Percentiles rank a stretch among this genome's conserved stretches.
phyloP scores from a whole-genome alignment of 2,888 invertebrate genomes.

The Muschampia plurimacula region DNA sequence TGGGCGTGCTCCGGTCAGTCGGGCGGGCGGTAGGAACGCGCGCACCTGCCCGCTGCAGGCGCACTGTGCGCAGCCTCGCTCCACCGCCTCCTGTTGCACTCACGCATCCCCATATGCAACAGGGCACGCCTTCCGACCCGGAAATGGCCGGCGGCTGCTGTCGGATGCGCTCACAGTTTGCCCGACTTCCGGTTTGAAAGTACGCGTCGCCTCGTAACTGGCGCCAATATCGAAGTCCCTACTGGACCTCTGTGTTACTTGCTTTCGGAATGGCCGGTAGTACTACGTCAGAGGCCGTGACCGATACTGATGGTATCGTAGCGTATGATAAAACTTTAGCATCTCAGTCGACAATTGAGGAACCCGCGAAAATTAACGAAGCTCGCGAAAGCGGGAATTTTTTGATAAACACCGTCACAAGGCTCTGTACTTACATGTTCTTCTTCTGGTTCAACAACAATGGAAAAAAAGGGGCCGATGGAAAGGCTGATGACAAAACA shows the following conservation, averaged over 20 bases:
- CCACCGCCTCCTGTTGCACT: slow-evolving; percentile 59
- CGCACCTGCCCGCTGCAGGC: slow-evolving; percentile 57
- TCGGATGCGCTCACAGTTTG: slow-evolving; percentile 57
- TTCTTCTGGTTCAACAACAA: slow-evolving; percentile 26
- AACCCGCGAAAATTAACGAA: slow-evolving; percentile 9
- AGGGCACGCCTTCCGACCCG: slow-evolving; percentile 60
- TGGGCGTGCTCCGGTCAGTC: slow-evolving; percentile 53
- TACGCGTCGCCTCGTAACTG: slow-evolving; percentile 42
- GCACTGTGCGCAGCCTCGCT: slow-evolving; percentile 50
- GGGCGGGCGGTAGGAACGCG: slow-evolving; percentile 62
- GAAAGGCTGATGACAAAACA: slow-evolving; percentile 5
- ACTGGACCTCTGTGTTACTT: background rate
- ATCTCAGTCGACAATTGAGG: slow-evolving; percentile 4
- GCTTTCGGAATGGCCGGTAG: slow-evolving; percentile 15
- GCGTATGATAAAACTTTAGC: slow-evolving; percentile 2
- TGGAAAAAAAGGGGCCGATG: slow-evolving; percentile 2
- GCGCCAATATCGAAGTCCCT: slow-evolving; percentile 4
- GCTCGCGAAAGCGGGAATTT: slow-evolving; percentile 4
- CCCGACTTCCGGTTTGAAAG: slow-evolving; percentile 56
- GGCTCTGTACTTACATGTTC: slow-evolving; percentile 27
- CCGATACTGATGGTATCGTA: slow-evolving; percentile 13
- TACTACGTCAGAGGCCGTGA: background rate
- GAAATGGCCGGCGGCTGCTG: slow-evolving; percentile 48
- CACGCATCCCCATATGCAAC: slow-evolving; percentile 56
- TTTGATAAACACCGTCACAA: slow-evolving; percentile 9